Base-by-base conservation (phyloP, 92 coral and sea anemone species). In the Porites divaricata region DNA sequence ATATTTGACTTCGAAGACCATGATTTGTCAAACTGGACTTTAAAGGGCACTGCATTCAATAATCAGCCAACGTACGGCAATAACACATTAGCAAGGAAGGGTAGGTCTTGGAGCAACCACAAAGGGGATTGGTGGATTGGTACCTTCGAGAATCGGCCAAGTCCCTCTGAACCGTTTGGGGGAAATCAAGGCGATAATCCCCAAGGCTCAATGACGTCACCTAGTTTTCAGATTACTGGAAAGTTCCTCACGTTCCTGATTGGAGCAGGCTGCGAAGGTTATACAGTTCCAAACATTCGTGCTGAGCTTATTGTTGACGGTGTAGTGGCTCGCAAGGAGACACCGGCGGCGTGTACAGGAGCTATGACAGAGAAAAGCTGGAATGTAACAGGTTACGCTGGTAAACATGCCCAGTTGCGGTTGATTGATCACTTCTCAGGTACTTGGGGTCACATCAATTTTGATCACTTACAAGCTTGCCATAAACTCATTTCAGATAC, bases 381-480 rank as follows among this genome's bases (percentile, higher is more conserved):
- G 79, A 26, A 87, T 41, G 93, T 87, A 8, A 41, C 71, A 10
- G 80, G 54, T 4, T 82, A 63, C 45, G 28, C 12, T 12, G 88
- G 90, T 26, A 67, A 66, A 58, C 13, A 23, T 25, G 93, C 88
- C 17, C 85, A 74, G 51, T 24, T 90, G 19, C 77, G 83, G 19
- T 13, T 87, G 53, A 54, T 90, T 63, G 93, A 90, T 20, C 6
- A 14, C 13, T 17, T 14, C 8, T 45, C 80, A n/a, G 70, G 57
- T 4, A 1, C 1, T 22, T 90, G 93, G 91, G 88, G 85, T n/a
- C 84, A 81, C 24, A 87, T 90, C 2, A 90, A 86, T 51, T 88
- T 87, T 58, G 93, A 90, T 64, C 81, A 90, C 59, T 48, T 65
- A 87, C 4, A 74, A 53, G 48, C 10, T 35, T 35, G 45, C 45